Evolutionary conservation across 2,888 invertebrate species (phyloP).

Genomic region (Tribolium freemani): DNA sequence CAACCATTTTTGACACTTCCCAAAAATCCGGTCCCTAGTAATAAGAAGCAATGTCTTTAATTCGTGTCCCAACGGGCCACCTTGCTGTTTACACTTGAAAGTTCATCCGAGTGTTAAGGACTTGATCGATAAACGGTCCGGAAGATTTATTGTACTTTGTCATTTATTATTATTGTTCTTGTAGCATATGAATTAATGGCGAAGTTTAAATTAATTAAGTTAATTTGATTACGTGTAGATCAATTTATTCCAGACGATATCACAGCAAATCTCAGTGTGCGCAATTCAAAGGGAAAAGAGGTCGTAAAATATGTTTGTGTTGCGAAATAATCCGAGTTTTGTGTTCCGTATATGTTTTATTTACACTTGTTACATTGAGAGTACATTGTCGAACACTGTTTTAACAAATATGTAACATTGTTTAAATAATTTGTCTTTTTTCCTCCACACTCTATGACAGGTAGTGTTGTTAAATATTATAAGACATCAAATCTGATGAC

Average conservation of each 20-base stretch:
- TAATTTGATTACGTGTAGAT: not conserved
- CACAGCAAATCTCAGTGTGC: not conserved
- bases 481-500: constrained; percentile 2
- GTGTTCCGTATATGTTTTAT: constrained; percentile 21
- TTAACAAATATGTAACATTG: constrained; percentile 46
- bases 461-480: constrained; percentile 1
- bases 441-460: constrained; percentile 1
- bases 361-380: constrained; percentile 47
- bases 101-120: not conserved
- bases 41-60: not conserved
- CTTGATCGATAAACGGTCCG: not conserved
- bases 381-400: constrained; percentile 46
- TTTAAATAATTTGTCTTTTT: constrained; percentile 17
- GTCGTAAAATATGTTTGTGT: not conserved
- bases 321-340: not conserved
- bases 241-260: not conserved
- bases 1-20: no score
- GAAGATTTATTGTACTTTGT: not conserved
- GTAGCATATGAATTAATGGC: not conserved
- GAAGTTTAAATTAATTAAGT: not conserved
- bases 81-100: not conserved
- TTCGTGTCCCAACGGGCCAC: not conserved
- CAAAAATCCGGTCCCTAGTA: not conserved
- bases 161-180: not conserved
- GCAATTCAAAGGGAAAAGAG: not conserved